Conservation (phyloP, 2,888 invertebrate species). For the Drosophila tripunctata region DNA sequence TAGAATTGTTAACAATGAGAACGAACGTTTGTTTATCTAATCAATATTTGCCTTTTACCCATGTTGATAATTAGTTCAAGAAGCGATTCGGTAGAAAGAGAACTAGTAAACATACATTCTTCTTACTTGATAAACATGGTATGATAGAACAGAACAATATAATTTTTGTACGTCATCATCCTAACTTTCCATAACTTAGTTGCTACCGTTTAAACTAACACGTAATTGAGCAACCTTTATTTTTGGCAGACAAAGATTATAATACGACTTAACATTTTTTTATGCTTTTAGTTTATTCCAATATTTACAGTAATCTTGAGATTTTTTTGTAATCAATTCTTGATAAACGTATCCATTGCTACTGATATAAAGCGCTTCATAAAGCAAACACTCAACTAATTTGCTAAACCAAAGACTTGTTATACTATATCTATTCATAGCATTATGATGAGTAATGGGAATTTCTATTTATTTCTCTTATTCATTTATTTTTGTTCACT, state of each 20-base stretch:
- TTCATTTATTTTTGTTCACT: not conserved
- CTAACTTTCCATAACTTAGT: too few relatives aligned
- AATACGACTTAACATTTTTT: too few relatives aligned
- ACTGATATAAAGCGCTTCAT: slow-evolving; percentile 18
- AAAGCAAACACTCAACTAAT: not conserved
- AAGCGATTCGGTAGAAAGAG: not conserved
- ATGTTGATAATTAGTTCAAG: not conserved
- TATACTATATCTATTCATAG: slow-evolving; percentile 4
- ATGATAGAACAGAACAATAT: too few relatives aligned
- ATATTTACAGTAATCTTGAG: not conserved
- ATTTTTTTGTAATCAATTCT: slow-evolving; percentile 14
- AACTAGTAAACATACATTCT: too few relatives aligned
- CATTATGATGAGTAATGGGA: not conserved
- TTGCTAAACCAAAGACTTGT: not conserved
- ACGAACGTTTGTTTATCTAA: too few relatives aligned
- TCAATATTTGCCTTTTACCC: not conserved
- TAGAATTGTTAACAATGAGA: not conserved
- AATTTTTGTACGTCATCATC: too few relatives aligned
- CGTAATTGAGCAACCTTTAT: too few relatives aligned
- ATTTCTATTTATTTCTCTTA: not conserved
- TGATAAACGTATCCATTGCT: not conserved
- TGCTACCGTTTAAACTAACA: too few relatives aligned
- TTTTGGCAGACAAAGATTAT: too few relatives aligned
- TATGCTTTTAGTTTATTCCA: not conserved
- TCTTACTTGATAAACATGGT: too few relatives aligned